Base-by-base conservation (phyloP, 2,888 invertebrate species). In the Dusona sp. region DNA sequence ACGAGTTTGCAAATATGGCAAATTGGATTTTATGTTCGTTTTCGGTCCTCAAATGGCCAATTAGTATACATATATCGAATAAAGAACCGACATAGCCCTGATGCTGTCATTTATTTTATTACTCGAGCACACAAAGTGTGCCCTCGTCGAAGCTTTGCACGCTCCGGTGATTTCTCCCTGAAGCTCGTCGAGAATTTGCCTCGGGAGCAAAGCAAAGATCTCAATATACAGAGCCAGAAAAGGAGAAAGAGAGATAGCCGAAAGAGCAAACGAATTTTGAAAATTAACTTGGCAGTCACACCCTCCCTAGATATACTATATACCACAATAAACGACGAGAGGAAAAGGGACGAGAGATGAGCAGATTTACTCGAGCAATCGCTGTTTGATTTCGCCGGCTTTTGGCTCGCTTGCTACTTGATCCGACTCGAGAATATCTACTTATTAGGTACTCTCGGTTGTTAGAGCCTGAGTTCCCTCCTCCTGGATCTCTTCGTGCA, bases 371-470 rank as follows among this genome's bases (percentile, higher is more conserved):
- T 78, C 74, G 82, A 78, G 77, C 73, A 78, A 85, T 85, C 78
- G 85, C 73, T 73, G 73, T 85, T 78, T 85, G 85, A 85, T 82
- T 85, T 19, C 73, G 61, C 78, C 73, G 73, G 85, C 85, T 84
- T 65, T 77, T 64, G 54, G 75, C 16, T n/a, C 80, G 65, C 77
- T 61, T 54, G 13, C 25, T 13, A 13, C 13, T 57, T 25, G 61
- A 81, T 78, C 81, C 81, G 81, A 78, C 81, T 78, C 78, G 78
- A 73, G 81, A 73, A 85, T 78, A 85, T 85, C 85, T 77, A 85
- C 85, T 85, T 82, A 82, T 78, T 57, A 13, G 57, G 13, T 72
- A 67, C 73, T 83, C 54, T 45, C 65, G 57, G 29, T 84, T 82
- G 51, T 72, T 73, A 72, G 45, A 25, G 29, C 83, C 42, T 33